phyloP scores from a whole-genome alignment of 2,888 invertebrate genomes.

The Pandemis heparana region DNA sequence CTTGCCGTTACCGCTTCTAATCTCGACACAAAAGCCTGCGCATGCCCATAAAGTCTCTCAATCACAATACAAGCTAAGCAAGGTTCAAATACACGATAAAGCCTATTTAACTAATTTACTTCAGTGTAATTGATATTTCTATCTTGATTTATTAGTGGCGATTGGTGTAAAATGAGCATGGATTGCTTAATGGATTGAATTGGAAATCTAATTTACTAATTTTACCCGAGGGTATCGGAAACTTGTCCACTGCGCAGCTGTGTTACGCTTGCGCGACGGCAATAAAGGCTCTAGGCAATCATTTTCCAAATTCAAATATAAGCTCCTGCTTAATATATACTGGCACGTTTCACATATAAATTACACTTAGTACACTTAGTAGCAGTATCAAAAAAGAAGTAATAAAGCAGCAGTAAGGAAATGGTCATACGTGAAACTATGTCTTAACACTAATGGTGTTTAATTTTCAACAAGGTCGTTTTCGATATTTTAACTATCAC shows the following conservation, averaged over 20 bases:
- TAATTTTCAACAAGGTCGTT: neutral
- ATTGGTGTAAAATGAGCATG: conserved; percentile 33
- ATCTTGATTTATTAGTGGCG: conserved; percentile 37
- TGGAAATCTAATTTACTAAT: conserved; percentile 40
- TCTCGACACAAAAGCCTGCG: conserved; percentile 48
- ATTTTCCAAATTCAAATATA: neutral
- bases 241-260: conserved; percentile 31
- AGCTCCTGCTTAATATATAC: neutral
- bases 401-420: neutral
- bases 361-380: neutral
- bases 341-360: neutral
- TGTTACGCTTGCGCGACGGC: conserved; percentile 10
- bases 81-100: conserved; percentile 22
- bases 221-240: conserved; percentile 35
- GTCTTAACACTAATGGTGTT: neutral
- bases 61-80: conserved; percentile 11
- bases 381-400: too few species aligned
- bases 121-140: conserved; percentile 35
- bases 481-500: neutral
- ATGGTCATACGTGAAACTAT: neutral
- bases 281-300: conserved; percentile 4
- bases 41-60: conserved; percentile 27
- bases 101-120: conserved; percentile 37
- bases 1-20: conserved; percentile 46
- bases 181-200: conserved; percentile 37